Base-by-base conservation (phyloP, 2,797 vertebrate species). In the Sebastolobus alascanus region DNA sequence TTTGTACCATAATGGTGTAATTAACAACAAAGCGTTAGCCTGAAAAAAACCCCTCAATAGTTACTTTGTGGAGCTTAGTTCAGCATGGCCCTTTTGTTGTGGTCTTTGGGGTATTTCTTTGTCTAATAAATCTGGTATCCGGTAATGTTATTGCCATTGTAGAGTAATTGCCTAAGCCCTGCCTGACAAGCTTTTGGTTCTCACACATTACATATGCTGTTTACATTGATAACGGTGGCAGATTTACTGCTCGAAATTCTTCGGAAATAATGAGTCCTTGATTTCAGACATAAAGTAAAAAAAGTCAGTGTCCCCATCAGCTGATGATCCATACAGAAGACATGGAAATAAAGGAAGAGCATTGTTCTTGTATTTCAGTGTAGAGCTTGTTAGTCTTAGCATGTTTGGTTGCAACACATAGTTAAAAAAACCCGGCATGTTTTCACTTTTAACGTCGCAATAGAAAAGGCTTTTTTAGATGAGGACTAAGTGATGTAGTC, bases 1-100 rank as follows among this genome's bases (percentile, higher is more conserved):
- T 54, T 71, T 77, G 22, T 29, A 66, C 12, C 29, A 14, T 81
- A 54, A 58, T 77, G 31, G 35, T 64, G 63, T 65, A 55, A 84
- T 81, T 75, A 81, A 77, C 16, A 77, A 70, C 22, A 73, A 29
- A 0, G 35, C 33, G 25, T 54, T 75, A 40, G 38, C n/a, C 37
- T 71, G 9, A 60, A 59, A 54, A 73, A 66, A 6, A 38, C 6
- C 79, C 77, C 58, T 63, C 22, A 37, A 70, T 63, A 33, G 54
- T 70, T 25, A 25, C 52, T 63, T 16, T 50, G 66, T 35, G 33
- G 69, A 79, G 46, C 13, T 68, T 1, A 22, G 55, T 52, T 40
- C 56, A 40, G 2, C 38, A 12, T 61, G 22, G 54, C 4, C 22
- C 33, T 50, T 73, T 38, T 73, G 25, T 31, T 77, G 35, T 37